phyloP scores from a whole-genome alignment of 2,888 invertebrate species.

The Epinotia brunnichana region DNA sequence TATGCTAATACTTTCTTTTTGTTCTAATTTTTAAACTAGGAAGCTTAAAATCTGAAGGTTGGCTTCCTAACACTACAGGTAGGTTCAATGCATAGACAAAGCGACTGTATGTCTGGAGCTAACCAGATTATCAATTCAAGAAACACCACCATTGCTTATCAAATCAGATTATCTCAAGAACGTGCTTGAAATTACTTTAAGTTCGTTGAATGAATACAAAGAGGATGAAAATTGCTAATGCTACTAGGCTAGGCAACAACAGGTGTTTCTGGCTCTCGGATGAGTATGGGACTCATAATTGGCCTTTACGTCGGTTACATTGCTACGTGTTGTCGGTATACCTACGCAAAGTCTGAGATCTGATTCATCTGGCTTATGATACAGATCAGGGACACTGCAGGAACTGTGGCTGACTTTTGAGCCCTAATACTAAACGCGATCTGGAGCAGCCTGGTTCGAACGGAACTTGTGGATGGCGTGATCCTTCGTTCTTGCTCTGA shows the following conservation, averaged over 20 bases:
- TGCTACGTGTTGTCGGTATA: too few species aligned
- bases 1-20: too few species aligned
- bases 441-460: conserved; percentile 91
- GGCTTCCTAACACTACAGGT: neutral
- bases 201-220: neutral
- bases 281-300: too few species aligned
- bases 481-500: too few species aligned
- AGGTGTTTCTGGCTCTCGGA: neutral
- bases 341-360: too few species aligned
- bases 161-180: neutral
- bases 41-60: neutral
- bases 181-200: neutral
- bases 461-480: too few species aligned
- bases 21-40: too few species aligned
- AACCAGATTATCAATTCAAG: neutral
- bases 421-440: conserved; percentile 96
- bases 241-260: neutral
- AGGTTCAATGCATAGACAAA: neutral
- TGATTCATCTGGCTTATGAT: too few species aligned
- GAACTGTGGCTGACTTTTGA: conserved; percentile 19
- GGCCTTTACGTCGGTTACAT: too few species aligned
- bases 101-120: neutral
- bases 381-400: too few species aligned
- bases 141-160: neutral
- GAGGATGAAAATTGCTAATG: neutral